Evolutionary conservation across 2,888 invertebrate species (phyloP).

Genomic region (Arrhopalites spinosus): DNA sequence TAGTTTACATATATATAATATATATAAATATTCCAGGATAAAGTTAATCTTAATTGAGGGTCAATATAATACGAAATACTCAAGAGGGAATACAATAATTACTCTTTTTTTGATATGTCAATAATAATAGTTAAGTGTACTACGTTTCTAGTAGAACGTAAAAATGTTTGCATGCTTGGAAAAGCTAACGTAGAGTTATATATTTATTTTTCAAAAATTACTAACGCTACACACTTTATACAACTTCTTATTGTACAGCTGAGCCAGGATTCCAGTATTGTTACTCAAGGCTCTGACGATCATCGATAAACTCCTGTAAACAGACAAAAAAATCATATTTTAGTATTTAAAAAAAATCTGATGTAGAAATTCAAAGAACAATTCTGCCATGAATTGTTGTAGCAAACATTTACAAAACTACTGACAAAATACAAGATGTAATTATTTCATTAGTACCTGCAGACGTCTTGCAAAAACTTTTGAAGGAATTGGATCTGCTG

Average conservation of each 20-base stretch:
- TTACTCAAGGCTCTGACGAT: slow-evolving; percentile 25
- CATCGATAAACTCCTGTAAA: slow-evolving; percentile 52
- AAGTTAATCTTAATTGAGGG: too few species aligned
- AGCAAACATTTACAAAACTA: too few species aligned
- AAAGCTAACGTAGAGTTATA: slow-evolving; percentile 4
- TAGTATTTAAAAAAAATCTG: too few species aligned
- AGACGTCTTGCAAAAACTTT: slow-evolving; percentile 55
- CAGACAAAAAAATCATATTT: too few species aligned
- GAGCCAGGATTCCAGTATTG: not conserved
- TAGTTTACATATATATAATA: too few species aligned
- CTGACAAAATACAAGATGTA: too few species aligned
- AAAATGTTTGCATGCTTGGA: not conserved
- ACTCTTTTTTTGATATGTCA: too few species aligned
- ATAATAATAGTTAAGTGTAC: not conserved
- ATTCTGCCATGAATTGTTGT: too few species aligned
- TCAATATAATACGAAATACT: not conserved
- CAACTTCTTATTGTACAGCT: slow-evolving; percentile 8
- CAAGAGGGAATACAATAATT: not conserved
- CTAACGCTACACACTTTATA: slow-evolving; percentile 6
- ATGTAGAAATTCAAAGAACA: too few species aligned
- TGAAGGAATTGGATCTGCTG: slow-evolving; percentile 45
- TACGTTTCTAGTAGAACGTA: not conserved
- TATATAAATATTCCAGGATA: too few species aligned
- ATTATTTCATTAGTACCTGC: too few species aligned
- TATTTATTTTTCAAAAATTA: not conserved